Evolutionary conservation across 2,888 invertebrate genomes (phyloP).

Genomic region (Drosophila formosana): DNA sequence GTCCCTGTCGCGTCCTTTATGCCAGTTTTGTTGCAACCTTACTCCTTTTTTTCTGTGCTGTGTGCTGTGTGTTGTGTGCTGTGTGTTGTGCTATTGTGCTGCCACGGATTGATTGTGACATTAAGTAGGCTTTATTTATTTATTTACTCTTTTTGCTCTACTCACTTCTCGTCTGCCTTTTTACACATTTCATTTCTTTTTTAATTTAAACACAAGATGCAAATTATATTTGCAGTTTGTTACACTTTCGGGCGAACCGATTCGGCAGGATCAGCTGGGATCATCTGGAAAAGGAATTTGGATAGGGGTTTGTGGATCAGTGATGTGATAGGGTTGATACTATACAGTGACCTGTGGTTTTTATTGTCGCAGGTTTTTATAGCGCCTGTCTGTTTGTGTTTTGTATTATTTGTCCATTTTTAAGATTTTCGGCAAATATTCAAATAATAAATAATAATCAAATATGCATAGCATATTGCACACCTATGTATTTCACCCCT

Average conservation of each 20-base stretch:
- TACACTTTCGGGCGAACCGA: slow-evolving; percentile 45
- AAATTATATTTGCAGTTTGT: slow-evolving; percentile 73
- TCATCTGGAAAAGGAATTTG: slow-evolving; percentile 11
- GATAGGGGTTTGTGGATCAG: not conserved
- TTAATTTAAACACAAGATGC: slow-evolving; percentile 73
- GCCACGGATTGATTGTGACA: slow-evolving; percentile 83
- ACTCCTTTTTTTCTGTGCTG: slow-evolving; percentile 53
- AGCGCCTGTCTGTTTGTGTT: slow-evolving; percentile 53
- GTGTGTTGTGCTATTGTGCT: slow-evolving; percentile 47
- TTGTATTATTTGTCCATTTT: slow-evolving; percentile 48
- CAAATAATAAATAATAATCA: slow-evolving; percentile 18
- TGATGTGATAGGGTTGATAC: slow-evolving; percentile 1
- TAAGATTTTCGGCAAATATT: slow-evolving; percentile 60
- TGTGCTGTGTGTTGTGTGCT: not conserved
- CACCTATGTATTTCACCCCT: not conserved
- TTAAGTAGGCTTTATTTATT: slow-evolving; percentile 84
- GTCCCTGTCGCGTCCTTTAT: slow-evolving; percentile 18
- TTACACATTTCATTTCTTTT: slow-evolving; percentile 29
- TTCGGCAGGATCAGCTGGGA: slow-evolving; percentile 21
- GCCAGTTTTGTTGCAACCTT: slow-evolving; percentile 50
- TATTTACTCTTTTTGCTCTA: slow-evolving; percentile 70
- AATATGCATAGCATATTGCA: slow-evolving; percentile 25
- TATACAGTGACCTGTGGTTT: slow-evolving; percentile 36
- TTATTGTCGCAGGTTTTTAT: slow-evolving; percentile 58
- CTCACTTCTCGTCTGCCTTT: slow-evolving; percentile 30